phyloP scores from a whole-genome alignment of 1,140 invertebrate genomes.

The Drosophila prosaltans region DNA sequence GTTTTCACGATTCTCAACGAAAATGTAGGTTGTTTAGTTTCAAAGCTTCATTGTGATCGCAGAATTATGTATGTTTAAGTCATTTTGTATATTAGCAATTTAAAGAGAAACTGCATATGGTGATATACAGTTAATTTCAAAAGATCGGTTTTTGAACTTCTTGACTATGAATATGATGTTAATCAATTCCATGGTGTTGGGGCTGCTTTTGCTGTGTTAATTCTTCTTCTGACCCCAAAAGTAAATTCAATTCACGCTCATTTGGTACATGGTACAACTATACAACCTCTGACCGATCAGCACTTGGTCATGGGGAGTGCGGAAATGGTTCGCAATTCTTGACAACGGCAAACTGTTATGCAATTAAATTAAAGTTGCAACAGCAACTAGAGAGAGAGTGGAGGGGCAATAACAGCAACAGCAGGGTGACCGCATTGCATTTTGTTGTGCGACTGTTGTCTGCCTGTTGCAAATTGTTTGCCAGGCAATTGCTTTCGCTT shows the following conservation, averaged over 20 bases:
- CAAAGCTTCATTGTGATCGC: too few species aligned
- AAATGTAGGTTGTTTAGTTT: too few species aligned
- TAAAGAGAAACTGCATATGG: too few species aligned
- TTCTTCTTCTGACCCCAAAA: not conserved
- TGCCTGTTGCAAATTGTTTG: conserved; percentile 35
- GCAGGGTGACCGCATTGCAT: conserved; percentile 54
- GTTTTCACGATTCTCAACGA: too few species aligned
- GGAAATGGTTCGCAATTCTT: conserved; percentile 73
- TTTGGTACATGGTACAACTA: not conserved
- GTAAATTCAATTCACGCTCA: not conserved
- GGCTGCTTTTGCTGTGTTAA: not conserved
- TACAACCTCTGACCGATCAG: conserved; percentile 19
- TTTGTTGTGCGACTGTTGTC: conserved; percentile 13
- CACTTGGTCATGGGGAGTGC: conserved; percentile 40
- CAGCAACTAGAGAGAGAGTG: conserved; percentile 36
- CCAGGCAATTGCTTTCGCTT: conserved; percentile 70
- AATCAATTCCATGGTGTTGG: not conserved
- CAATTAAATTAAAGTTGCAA: conserved; percentile 71
- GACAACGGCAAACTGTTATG: conserved; percentile 77
- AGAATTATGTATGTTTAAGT: too few species aligned
- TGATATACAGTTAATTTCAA: not conserved
- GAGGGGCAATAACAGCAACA: conserved; percentile 18
- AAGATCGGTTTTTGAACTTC: not conserved
- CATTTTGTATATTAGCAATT: too few species aligned
- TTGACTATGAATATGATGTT: conserved; percentile 1